phyloP scores from a whole-genome alignment of 2,113 vertebrate genomes.

The Marmota monax region DNA sequence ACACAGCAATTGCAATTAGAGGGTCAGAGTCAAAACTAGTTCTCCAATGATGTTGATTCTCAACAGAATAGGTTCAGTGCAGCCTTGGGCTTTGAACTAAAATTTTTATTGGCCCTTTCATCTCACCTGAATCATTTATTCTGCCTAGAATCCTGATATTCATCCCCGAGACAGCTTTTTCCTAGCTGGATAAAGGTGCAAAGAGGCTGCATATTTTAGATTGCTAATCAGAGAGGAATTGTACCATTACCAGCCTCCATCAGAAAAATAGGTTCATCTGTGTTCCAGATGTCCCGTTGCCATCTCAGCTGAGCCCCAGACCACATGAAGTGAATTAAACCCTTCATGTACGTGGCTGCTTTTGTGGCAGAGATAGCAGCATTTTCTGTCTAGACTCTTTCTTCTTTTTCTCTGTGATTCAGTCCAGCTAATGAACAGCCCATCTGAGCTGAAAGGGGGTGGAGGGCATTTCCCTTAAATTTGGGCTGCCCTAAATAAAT shows the following conservation, averaged over 20 bases:
- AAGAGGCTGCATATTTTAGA: neutral
- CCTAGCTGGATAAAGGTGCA: conserved; percentile 38
- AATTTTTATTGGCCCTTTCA: conserved; percentile 55
- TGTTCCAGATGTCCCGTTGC: neutral
- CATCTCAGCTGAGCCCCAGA: neutral
- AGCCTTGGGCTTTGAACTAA: conserved; percentile 46
- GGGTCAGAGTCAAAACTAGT: neutral
- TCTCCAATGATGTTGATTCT: conserved; percentile 14
- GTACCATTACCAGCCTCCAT: neutral
- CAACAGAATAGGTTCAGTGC: neutral
- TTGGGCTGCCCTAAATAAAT: conserved; percentile 52
- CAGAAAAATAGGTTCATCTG: neutral
- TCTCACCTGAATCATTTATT: conserved; percentile 50
- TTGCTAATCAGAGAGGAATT: conserved; percentile 51
- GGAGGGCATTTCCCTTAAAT: conserved; percentile 41
- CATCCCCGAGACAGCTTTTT: neutral
- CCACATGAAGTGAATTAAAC: neutral
- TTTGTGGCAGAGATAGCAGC: conserved; percentile 47
- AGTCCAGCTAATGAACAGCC: conserved; percentile 47
- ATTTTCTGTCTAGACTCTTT: neutral
- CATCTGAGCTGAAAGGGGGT: neutral
- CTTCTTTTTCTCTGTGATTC: conserved; percentile 52
- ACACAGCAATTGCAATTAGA: conserved; percentile 19
- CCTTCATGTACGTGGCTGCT: neutral
- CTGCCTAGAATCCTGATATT: neutral